Evolutionary conservation across 2,888 invertebrate genomes (phyloP).

Genomic region (Druceiella hillmani): DNA sequence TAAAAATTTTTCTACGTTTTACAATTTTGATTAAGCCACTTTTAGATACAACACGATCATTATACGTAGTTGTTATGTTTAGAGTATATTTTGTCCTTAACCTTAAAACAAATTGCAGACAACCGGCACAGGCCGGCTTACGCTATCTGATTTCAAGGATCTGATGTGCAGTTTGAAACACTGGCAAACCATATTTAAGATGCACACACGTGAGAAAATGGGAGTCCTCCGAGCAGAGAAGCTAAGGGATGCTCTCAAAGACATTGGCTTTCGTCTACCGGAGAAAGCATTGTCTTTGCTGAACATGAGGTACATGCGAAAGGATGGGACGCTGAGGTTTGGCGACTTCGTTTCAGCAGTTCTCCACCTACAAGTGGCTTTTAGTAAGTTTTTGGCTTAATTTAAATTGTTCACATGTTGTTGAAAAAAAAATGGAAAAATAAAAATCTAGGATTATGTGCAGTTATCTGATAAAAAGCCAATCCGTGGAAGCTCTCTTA

Average conservation of each 20-base stretch:
- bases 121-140: constrained; percentile 73
- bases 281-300: constrained; percentile 78
- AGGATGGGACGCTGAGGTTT: constrained; percentile 86
- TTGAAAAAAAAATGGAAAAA: too few relatives aligned
- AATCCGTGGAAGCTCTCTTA: too few relatives aligned
- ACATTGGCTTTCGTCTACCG: constrained; percentile 84
- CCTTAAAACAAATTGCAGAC: constrained; percentile 46
- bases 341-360: constrained; percentile 91
- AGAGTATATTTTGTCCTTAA: too few relatives aligned
- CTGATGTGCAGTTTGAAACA: constrained; percentile 86
- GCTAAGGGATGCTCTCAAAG: constrained; percentile 74
- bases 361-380: constrained; percentile 81
- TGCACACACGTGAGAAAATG: constrained; percentile 85
- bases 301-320: constrained; percentile 83
- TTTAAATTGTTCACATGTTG: too few relatives aligned
- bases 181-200: constrained; percentile 88
- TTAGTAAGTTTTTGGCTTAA: constrained; percentile 60
- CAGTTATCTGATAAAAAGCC: too few relatives aligned
- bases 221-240: constrained; percentile 85
- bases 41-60: too few relatives aligned
- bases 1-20: too few relatives aligned
- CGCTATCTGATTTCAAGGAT: constrained; percentile 82
- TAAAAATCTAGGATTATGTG: too few relatives aligned
- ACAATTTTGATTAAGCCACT: too few relatives aligned
- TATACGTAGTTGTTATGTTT: too few relatives aligned